Percentiles rank a stretch among this genome's conserved stretches.
Conservation (phyloP, 2,113 vertebrate species). For the Corythaeola cristata region DNA sequence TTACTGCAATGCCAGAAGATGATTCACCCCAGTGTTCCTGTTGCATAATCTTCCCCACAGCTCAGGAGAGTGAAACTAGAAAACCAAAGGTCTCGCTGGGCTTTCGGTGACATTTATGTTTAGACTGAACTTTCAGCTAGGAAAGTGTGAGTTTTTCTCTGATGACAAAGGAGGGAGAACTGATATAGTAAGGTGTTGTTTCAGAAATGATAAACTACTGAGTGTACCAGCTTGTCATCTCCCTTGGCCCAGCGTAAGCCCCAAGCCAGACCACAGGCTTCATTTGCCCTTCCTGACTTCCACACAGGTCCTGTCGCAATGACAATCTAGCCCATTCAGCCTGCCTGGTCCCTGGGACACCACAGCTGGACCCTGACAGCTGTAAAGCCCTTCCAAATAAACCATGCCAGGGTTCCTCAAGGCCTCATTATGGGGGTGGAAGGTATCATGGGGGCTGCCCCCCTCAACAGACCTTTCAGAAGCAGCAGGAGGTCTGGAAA, state of each 20-base stretch:
- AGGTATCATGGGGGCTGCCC: background rate
- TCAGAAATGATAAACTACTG: constrained; percentile 29
- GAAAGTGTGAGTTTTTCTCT: constrained; percentile 65
- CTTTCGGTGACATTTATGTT: constrained; percentile 65
- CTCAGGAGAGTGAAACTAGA: constrained; percentile 56
- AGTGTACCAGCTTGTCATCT: background rate
- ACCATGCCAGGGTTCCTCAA: background rate
- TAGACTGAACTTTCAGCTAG: constrained; percentile 64
- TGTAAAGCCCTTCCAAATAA: background rate
- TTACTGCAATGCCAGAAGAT: constrained; percentile 41
- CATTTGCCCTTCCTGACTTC: background rate
- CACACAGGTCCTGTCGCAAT: background rate
- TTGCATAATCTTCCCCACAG: constrained; percentile 65
- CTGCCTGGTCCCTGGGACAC: background rate
- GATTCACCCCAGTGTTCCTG: constrained; percentile 65
- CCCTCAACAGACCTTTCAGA: background rate
- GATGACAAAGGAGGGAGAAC: constrained; percentile 29
- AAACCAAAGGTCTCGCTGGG: constrained; percentile 56
- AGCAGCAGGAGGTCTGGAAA: background rate
- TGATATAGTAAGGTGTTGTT: constrained; percentile 26
- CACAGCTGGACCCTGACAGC: background rate
- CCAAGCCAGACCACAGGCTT: background rate
- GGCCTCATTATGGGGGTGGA: background rate
- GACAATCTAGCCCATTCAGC: background rate
- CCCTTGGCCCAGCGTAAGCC: background rate